These are phyloP conservation scores for Antitype chi DNA, from an alignment of 2,888 invertebrate genomes.

Conservation along the genomic window DNA sequence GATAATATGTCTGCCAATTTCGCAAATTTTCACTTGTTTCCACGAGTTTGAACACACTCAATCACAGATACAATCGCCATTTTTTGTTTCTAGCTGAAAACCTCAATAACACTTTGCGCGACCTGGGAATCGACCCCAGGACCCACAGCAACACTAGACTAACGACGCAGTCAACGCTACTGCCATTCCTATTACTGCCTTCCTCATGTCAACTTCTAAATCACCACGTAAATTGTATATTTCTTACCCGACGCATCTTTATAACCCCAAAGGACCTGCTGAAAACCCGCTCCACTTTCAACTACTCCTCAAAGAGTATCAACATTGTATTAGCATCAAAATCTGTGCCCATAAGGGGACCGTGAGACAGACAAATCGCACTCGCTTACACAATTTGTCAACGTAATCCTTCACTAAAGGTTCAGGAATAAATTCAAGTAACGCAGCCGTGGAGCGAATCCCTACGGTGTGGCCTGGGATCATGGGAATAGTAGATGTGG, in stretches of 20 bases:
- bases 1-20: too few species aligned
- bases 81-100: too few species aligned
- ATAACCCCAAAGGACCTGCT: slow-evolving; percentile 8
- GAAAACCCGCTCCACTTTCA: slow-evolving; percentile 19
- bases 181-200: neutral
- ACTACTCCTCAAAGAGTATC: slow-evolving; percentile 44
- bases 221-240: neutral
- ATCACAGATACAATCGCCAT: too few species aligned
- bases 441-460: slow-evolving; percentile 61
- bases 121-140: too few species aligned
- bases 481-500: slow-evolving; percentile 12
- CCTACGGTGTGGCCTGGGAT: slow-evolving; percentile 39
- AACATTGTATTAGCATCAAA: slow-evolving; percentile 62
- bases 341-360: slow-evolving; percentile 53
- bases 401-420: slow-evolving; percentile 67
- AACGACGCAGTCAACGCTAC: neutral
- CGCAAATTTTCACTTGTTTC: too few species aligned
- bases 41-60: too few species aligned
- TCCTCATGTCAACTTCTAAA: neutral
- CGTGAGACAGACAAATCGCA: slow-evolving; percentile 61
- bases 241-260: slow-evolving; percentile 7
- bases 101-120: too few species aligned
- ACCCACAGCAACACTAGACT: too few species aligned
- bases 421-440: slow-evolving; percentile 63
- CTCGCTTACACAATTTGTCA: slow-evolving; percentile 69